Evolutionary conservation across 2,888 invertebrate genomes (phyloP), one percentile per base, ranked within the genome.

Genomic region (Esperia sulphurella): DNA sequence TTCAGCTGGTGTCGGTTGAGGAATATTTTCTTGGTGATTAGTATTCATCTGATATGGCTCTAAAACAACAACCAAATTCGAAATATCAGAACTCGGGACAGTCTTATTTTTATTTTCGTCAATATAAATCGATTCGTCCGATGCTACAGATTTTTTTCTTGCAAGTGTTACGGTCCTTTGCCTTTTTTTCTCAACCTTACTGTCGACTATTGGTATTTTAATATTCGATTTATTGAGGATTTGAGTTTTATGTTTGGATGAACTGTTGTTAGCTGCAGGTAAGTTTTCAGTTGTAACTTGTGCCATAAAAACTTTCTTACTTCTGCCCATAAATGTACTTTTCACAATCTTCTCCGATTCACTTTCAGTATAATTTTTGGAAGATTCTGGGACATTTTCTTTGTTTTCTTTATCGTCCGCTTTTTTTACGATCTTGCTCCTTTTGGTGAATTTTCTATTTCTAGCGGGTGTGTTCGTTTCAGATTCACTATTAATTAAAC

Each of bases 361-460:
- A 55, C 60, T 64, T 21, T 39, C 37, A 8, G 45, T 43, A 45
- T 45, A 60, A 56, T 63, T 66, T 52, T 63, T 59, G 7, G 81
- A 74, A 10, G 71, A 63, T 55, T 75, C 69, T 8, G 84, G 79
- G 42, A 77, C 50, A 50, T 84, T 83, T 68, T 85, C 83, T 61
- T 83, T 83, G 48, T 84, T 73, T 42, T 66, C 65, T 55, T 64
- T 71, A 3, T 50, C 60, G 28, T 67, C 61, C 0, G 52, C 1
- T 40, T 67, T 75, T 55, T 74, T 75, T 7, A 50, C 51, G 40
- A 30, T 56, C 60, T 73, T 75, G 30, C 49, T 53, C 45, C 64
- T 71, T 63, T 75, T 79, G 14, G 61, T 54, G 29, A 55, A 53
- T 57, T 76, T 79, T 53, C 73, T 77, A 52, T 55, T 69, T 65